Conservation (phyloP, 1,140 invertebrate genomes). For the Tenebrio molitor region DNA sequence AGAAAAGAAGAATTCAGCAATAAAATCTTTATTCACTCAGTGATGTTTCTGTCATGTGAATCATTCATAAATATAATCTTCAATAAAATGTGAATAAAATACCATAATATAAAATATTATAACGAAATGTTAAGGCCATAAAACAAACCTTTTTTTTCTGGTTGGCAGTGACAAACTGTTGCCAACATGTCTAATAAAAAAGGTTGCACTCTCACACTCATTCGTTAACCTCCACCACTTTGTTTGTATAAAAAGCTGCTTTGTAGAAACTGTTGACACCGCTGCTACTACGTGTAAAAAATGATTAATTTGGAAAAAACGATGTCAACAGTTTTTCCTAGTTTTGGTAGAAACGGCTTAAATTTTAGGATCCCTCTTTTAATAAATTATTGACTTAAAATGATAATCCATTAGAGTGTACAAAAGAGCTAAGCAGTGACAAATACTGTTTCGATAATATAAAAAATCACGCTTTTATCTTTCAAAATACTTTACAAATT, state of each 20-base stretch:
- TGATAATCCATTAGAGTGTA: conserved; percentile 48
- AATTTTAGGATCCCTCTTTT: conserved; percentile 14
- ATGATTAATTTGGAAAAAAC: conserved; percentile 37
- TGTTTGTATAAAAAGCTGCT: conserved; percentile 58
- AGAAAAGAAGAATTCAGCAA: conserved; percentile 35
- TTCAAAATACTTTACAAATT: conserved; percentile 41
- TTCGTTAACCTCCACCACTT: conserved; percentile 59
- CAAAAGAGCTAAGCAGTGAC: conserved; percentile 41
- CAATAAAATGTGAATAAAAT: conserved; percentile 56
- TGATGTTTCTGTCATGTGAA: conserved; percentile 61
- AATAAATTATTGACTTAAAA: conserved; percentile 41
- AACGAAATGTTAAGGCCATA: conserved; percentile 58
- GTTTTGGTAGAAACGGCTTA: conserved; percentile 41
- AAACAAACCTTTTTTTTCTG: conserved; percentile 34
- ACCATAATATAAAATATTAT: conserved; percentile 60
- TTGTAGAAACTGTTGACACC: conserved; percentile 25
- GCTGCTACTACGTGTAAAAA: conserved; percentile 12
- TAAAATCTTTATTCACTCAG: conserved; percentile 57
- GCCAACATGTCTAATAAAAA: conserved; percentile 35
- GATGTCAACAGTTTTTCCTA: conserved; percentile 42
- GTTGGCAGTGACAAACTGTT: not conserved
- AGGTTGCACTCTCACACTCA: conserved; percentile 50
- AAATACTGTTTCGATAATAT: conserved; percentile 48
- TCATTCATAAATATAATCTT: conserved; percentile 55
- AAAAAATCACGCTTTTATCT: conserved; percentile 45